These are phyloP conservation scores for Hylyphantes graminicola DNA, from an alignment of 1,140 invertebrate species.

Conservation along the genomic window DNA sequence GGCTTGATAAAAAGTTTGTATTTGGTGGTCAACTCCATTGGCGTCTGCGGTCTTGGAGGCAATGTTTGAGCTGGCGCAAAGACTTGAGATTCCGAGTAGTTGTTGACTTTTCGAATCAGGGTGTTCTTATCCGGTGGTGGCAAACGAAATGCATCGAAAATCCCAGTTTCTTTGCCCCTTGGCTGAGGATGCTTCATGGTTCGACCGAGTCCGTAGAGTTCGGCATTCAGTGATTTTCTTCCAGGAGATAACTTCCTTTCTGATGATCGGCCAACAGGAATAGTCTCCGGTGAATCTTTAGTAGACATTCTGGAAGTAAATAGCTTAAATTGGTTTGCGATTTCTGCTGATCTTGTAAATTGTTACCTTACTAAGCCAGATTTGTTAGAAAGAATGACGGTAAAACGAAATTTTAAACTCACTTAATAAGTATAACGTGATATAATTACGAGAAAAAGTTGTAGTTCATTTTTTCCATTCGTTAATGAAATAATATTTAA, in stretches of 20 bases:
- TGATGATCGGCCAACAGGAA: not conserved
- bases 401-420: no score
- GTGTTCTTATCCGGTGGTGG: not conserved
- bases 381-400: no score
- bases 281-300: no score
- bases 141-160: conserved; percentile 27
- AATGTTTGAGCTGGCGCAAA: not conserved
- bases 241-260: conserved; percentile 29
- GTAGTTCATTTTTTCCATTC: no score
- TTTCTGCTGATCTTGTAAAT: no score
- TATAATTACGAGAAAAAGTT: no score
- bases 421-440: no score
- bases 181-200: conserved; percentile 34
- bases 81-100: conserved; percentile 21
- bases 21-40: not conserved
- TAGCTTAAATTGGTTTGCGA: no score
- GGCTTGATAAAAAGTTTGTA: conserved; percentile 23
- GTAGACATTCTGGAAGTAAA: no score
- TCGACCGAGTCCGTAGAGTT: conserved; percentile 34
- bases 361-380: no score
- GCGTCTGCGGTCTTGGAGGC: conserved; percentile 7
- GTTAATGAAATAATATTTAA: no score
- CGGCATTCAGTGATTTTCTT: conserved; percentile 32
- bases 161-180: conserved; percentile 28
- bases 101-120: conserved; percentile 8